Conservation (phyloP, 1,140 invertebrate genomes). For the Tyrophagus putrescentiae region DNA sequence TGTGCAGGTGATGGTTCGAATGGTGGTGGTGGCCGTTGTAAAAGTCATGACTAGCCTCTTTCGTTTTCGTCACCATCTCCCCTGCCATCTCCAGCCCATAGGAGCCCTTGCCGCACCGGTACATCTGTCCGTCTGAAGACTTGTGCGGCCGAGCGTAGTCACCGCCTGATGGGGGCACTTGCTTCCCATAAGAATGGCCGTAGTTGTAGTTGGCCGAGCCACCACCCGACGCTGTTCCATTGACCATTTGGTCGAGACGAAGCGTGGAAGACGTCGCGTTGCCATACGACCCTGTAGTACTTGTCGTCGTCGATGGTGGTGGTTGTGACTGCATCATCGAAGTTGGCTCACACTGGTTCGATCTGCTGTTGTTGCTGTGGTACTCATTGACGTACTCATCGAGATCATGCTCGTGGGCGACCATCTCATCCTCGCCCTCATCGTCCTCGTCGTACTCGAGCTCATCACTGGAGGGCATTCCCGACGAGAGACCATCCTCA, state of each 20-base stretch:
- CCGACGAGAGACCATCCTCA: conserved; percentile 71
- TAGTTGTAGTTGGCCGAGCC: no score
- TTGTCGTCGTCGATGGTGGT: neutral
- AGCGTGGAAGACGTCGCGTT: no score
- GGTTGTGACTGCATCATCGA: neutral
- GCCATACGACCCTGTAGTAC: neutral
- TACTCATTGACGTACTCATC: conserved; percentile 3
- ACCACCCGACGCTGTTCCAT: no score
- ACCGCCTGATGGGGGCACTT: no score
- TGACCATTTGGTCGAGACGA: no score
- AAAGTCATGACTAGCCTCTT: neutral
- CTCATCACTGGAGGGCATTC: conserved; percentile 67
- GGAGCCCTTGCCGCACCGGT: no score
- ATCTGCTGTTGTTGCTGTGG: neutral
- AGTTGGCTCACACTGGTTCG: neutral
- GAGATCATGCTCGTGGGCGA: neutral
- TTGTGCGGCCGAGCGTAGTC: no score
- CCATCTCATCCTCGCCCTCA: conserved; percentile 9
- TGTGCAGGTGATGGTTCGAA: conserved; percentile 6
- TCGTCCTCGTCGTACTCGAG: conserved; percentile 51
- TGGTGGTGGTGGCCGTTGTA: neutral
- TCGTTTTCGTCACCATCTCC: no score
- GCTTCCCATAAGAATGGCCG: no score
- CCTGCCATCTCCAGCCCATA: no score
- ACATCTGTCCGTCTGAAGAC: no score